Evolutionary conservation across 2,888 invertebrate species (phyloP), one percentile per base, ranked within the genome.

Genomic region (Congeria kusceri): DNA sequence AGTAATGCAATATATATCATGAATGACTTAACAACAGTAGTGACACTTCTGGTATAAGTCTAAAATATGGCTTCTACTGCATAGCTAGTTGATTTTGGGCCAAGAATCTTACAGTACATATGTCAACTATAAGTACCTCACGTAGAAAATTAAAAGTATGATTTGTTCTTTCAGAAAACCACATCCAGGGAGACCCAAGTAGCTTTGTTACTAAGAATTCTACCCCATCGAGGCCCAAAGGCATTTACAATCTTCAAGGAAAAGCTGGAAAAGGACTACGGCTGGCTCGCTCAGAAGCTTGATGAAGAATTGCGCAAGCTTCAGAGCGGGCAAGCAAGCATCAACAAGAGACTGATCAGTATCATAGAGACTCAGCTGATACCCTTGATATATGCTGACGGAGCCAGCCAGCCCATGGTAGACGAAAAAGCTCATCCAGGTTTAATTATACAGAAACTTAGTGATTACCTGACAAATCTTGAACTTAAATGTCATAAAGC

Each of bases 211-310:
- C 28, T 90, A 59, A 84, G 89, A 49, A 78, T 84, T 28, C 76
- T 90, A 23, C 90, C 88, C 25, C 83, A 84, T 27, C 69, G 89
- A 20, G 89, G 90, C 15, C 86, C 88, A 7, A 83, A 83, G 39
- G 88, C 89, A 0, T 90, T 90, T 80, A 65, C 75, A 20, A 81
- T 87, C 5, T 88, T 90, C 73, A 74, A 86, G 64, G 84, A 85
- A 39, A 86, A 88, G 39, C 84, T 90, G 28, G 74, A 72, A 20
- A 80, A 80, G 44, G 89, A 89, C 67, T 88, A 89, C 75, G 83
- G 86, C 0, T 90, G 90, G 90, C 83, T 90, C 1, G 82, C 86
- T 9, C 80, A 88, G 27, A 83, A 75, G 66, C 76, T 87, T 23
- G 71, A 67, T 23, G 81, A 79, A 18, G 87, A 87, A 65, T 69